Base-by-base conservation (phyloP, 2,797 vertebrate species). In the Parambassis ranga region DNA sequence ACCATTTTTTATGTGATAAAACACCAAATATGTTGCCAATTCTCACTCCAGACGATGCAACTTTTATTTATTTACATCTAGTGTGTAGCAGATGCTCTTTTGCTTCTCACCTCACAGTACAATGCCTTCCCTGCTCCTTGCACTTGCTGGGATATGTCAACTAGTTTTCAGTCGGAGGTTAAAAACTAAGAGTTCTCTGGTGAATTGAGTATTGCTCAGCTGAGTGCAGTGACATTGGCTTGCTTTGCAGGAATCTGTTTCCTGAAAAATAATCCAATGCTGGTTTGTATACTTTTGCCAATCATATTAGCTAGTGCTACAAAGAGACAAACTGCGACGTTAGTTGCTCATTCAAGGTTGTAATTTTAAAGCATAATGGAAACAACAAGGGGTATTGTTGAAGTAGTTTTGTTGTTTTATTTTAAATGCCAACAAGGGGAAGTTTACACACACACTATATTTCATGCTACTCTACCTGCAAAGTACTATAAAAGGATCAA, bases 91-190 rank as follows among this genome's bases (percentile, higher is more conserved):
- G 14, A 55, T 19, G 26, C 23, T 43, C 18, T 33, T 28, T 47
- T 59, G 28, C 4, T 33, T 35, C 57, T 52, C 16, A 28, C 33
- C 46, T 55, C 30, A 49, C 7, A 44, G 16, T 15, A 37, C 19
- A 58, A 47, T 71, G 35, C 15, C n/a, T 20, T 56, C 22, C 52
- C 41, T 47, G n/a, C 41, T 61, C 4, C 15, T 37, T 49, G 50
- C 26, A 76, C 76, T 65, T 67, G 37, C 27, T 57, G 43, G 33
- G 28, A 82, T 82, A 76, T 71, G 65, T 70, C 68, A 75, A 71
- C 32, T 44, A 63, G n/a, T 56, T 71, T 65, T 75, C 47, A 77
- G 28, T 32, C 28, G n/a, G 48, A 72, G 50, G 62, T 36, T n/a
- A 28, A 67, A 42, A 62, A 46, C 55, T 22, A 57, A 32, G 13